These are phyloP conservation scores for Neelides sp. DNA, from an alignment of 1,140 invertebrate genomes.

Conservation along the genomic window DNA sequence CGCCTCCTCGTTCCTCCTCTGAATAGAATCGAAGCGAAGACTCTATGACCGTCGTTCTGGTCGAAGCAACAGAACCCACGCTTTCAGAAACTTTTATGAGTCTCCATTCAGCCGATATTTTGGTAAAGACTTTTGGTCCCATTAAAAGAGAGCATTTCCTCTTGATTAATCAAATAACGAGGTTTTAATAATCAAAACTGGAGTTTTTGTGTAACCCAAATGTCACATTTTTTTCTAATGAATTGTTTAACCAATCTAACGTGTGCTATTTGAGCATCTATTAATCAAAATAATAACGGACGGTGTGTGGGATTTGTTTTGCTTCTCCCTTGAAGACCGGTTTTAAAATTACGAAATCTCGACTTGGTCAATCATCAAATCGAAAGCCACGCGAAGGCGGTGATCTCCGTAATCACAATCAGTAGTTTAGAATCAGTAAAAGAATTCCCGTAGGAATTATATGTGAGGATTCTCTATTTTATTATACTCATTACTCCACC, in stretches of 20 bases:
- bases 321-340: conserved; percentile 21
- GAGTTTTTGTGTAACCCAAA: background rate
- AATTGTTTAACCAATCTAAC: too few relatives aligned
- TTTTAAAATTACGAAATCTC: conserved; percentile 6
- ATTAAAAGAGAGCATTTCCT: conserved; percentile 7
- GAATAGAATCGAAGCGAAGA: conserved; percentile 43
- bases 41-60: conserved; percentile 43
- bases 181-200: background rate
- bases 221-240: too few relatives aligned
- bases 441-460: too few relatives aligned
- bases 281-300: background rate
- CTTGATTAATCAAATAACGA: too few relatives aligned
- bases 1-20: too few relatives aligned
- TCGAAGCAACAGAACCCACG: conserved; percentile 33
- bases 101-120: conserved; percentile 70
- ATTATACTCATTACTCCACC: too few relatives aligned
- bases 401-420: too few relatives aligned
- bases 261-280: background rate
- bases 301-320: conserved; percentile 20
- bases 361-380: too few relatives aligned
- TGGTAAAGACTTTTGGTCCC: conserved; percentile 45
- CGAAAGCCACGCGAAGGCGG: too few relatives aligned
- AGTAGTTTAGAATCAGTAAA: too few relatives aligned
- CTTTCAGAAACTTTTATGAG: conserved; percentile 65
- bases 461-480: too few relatives aligned